These are phyloP conservation scores for Galendromus occidentalis DNA, from an alignment of 1,140 invertebrate species.

Conservation along the genomic window DNA sequence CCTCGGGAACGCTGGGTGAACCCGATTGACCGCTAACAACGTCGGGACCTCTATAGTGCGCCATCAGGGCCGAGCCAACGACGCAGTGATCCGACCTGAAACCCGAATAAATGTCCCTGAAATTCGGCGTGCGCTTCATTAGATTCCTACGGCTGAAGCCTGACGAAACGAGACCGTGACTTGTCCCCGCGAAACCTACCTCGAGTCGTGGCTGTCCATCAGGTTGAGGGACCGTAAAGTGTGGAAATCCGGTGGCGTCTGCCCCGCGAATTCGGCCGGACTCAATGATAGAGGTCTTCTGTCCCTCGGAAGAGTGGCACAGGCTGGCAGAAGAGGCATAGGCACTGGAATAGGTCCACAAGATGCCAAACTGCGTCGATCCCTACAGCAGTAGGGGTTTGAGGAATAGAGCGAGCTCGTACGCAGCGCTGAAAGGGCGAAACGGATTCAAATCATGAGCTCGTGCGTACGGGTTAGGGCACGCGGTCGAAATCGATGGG, in stretches of 20 bases:
- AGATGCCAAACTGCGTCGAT: constrained; percentile 6
- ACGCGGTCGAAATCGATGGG: too few relatives aligned
- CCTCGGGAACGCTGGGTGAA: neutral
- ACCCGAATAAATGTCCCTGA: neutral
- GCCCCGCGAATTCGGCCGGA: neutral
- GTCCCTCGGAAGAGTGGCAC: neutral
- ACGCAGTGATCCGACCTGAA: neutral
- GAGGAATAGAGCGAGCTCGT: neutral
- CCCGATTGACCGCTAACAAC: neutral
- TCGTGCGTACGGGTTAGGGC: too few relatives aligned
- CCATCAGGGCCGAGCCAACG: neutral
- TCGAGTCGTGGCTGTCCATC: neutral
- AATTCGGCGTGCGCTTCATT: neutral
- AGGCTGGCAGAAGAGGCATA: constrained; percentile 1
- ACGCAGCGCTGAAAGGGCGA: neutral
- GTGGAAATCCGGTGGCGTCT: neutral
- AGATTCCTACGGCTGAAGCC: neutral
- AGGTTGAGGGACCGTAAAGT: constrained; percentile 1
- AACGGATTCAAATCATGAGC: neutral
- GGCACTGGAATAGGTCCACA: constrained; percentile 3
- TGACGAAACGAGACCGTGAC: too few relatives aligned
- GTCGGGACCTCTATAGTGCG: neutral
- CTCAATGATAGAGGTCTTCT: neutral
- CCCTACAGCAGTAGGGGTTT: neutral
- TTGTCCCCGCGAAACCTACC: neutral